Base-by-base conservation (phyloP, 2,113 vertebrate genomes). In the Peromyscus maniculatus region DNA sequence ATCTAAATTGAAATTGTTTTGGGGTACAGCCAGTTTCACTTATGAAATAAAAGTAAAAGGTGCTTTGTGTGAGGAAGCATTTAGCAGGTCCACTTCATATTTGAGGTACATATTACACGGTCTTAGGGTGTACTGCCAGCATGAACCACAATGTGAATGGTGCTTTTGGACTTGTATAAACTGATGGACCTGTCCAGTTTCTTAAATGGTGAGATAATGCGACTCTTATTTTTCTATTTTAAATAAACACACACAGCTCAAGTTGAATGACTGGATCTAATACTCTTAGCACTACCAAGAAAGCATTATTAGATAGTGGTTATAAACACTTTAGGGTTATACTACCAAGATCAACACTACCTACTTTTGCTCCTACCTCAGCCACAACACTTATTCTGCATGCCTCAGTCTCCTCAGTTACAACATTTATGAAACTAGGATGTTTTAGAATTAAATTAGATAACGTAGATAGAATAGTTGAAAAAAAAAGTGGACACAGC, bases 31-130 rank as follows among this genome's bases (percentile, higher is more conserved):
- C 22, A 3, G 49, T 31, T 7, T 59, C 24, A 91, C 67, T 80
- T 89, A 66, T 74, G 19, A 15, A 89, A 94, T n/a, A 26, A 86
- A 82, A 17, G 59, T 21, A 28, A 57, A 89, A 16, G 15, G 6
- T 43, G 2, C 26, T 72, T n/a, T 78, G 46, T 49, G 49, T 46
- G 36, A 95, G 49, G 55, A 11, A 43, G 24, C 9, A 43, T 33
- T 71, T 66, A 80, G 19, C 31, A 71, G 57, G 17, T 62, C n/a
- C 39, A 39, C 5, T 7, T 0, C 33, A 1, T 39, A 24, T 26
- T 33, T 4, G 0, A 4, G 16, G 4, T n/a, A 0, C 26, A 43
- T 31, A 16, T 0, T 12, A 59, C 22, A 46, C 64, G 75, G 5
- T 16, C 66, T n/a, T n/a, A 17, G 49, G 12, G 24, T 22, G 7